Evolutionary conservation across 2,888 invertebrate genomes (phyloP).

Genomic region (Agrochola lota): DNA sequence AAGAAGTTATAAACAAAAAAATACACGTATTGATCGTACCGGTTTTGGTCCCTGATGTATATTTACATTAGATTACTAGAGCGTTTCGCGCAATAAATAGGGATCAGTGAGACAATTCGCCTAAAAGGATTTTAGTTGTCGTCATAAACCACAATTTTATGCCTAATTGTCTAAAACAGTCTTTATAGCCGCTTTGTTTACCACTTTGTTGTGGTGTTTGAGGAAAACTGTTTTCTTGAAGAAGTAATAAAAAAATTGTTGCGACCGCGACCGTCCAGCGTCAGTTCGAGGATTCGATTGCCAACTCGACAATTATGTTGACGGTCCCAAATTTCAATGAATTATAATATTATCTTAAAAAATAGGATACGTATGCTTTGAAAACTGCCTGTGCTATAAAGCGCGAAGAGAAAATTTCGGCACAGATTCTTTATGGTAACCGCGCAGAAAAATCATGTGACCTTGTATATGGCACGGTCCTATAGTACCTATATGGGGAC

Average conservation of each 20-base stretch:
- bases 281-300: background rate
- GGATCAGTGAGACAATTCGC: slow-evolving; percentile 14
- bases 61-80: background rate
- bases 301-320: background rate
- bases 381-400: background rate
- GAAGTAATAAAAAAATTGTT: background rate
- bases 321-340: background rate
- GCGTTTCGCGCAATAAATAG: slow-evolving; percentile 21
- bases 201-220: background rate
- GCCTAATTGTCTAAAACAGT: background rate
- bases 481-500: too few relatives aligned
- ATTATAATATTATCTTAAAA: background rate
- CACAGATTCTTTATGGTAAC: too few relatives aligned
- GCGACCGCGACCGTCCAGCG: background rate
- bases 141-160: slow-evolving; percentile 27
- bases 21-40: too few relatives aligned
- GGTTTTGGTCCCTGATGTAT: too few relatives aligned
- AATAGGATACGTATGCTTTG: background rate
- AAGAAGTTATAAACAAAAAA: too few relatives aligned
- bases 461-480: too few relatives aligned
- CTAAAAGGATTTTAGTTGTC: slow-evolving; percentile 10
- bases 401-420: background rate
- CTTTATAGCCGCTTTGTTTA: background rate
- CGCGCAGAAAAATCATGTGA: too few relatives aligned
- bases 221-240: background rate